Evolutionary conservation across 2,113 vertebrate species (phyloP).

Genomic region (Dasypus novemcinctus): DNA sequence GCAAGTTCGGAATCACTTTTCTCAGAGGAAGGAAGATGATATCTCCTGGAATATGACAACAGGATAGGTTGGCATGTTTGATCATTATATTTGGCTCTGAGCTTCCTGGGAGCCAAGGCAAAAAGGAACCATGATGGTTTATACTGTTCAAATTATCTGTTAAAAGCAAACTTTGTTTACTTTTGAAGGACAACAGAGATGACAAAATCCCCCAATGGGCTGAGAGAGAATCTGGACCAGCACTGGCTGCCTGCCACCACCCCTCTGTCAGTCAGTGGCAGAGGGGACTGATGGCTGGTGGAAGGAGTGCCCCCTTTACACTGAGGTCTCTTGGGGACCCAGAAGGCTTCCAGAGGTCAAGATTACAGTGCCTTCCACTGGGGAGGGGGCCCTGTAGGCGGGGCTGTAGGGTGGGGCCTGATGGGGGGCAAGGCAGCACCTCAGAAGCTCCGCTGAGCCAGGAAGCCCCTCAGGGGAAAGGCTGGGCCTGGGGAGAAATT

Average conservation of each 20-base stretch:
- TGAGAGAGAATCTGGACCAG: background rate
- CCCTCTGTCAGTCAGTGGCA: background rate
- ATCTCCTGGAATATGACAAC: background rate
- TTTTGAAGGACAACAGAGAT: background rate
- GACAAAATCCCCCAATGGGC: too few relatives aligned
- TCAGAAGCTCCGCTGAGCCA: background rate
- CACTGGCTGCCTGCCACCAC: background rate
- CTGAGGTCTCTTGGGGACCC: background rate
- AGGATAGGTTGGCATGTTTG: background rate
- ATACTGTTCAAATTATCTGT: background rate
- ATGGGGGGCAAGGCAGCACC: background rate
- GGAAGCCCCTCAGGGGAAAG: background rate
- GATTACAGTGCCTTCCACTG: background rate
- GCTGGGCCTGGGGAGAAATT: background rate
- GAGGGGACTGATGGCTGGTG: background rate
- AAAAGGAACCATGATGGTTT: background rate
- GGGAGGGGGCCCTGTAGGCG: background rate
- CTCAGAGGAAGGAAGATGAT: background rate
- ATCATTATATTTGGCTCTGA: background rate
- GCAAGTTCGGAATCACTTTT: background rate
- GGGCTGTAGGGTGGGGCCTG: fast-evolving
- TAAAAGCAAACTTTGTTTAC: background rate
- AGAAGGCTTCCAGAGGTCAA: background rate
- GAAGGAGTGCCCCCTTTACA: too few relatives aligned
- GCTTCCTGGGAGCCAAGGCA: conserved; percentile 27